Evolutionary conservation across 2,113 vertebrate genomes (phyloP).

Genomic region (Centrocercus urophasianus): DNA sequence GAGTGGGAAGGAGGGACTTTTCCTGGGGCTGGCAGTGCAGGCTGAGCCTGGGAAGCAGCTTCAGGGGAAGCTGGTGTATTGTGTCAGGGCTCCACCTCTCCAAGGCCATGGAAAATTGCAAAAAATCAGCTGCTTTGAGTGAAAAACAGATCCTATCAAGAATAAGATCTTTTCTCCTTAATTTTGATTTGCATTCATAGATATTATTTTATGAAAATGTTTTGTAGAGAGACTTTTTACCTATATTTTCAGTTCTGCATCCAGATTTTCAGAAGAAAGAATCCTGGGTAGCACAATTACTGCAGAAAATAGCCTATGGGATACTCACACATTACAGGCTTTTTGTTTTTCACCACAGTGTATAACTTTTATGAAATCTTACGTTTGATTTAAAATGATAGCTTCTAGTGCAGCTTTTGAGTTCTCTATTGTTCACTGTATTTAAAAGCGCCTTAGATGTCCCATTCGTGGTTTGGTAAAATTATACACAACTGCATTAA

Average conservation of each 20-base stretch:
- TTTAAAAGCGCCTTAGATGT: neutral
- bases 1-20: neutral
- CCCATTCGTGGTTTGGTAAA: neutral
- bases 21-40: accelerated
- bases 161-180: neutral
- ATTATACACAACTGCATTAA: neutral
- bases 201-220: neutral
- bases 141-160: neutral
- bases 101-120: neutral
- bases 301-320: neutral
- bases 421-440: neutral
- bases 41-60: neutral
- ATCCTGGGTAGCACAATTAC: neutral
- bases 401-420: neutral
- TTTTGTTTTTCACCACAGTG: neutral
- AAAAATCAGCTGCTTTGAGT: neutral
- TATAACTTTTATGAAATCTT: neutral
- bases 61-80: neutral
- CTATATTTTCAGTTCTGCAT: neutral
- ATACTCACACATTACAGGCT: neutral
- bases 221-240: neutral
- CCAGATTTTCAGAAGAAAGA: neutral
- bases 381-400: neutral
- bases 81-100: neutral
- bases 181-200: neutral